Evolutionary conservation across 2,113 vertebrate species (phyloP).

Genomic region (Trichechus manatus): DNA sequence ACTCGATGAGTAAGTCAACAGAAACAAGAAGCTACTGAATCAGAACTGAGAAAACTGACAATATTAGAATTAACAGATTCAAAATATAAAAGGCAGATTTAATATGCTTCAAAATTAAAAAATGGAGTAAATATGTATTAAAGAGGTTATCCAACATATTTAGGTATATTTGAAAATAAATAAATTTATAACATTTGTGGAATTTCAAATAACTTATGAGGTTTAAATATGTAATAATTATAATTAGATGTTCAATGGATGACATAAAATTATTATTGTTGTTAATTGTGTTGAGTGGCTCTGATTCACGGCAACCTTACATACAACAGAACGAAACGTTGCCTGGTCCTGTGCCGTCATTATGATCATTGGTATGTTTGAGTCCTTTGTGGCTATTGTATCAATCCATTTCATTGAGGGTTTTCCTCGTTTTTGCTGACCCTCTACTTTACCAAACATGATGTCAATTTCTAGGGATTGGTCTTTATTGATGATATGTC

Average conservation of each 20-base stretch:
- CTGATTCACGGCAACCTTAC: no score
- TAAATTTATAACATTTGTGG: not conserved
- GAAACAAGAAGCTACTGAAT: not conserved
- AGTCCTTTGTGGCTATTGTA: not conserved
- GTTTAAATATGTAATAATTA: not conserved
- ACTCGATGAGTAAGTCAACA: not conserved
- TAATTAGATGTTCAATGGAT: not conserved
- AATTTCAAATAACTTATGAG: not conserved
- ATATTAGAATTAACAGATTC: not conserved
- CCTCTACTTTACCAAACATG: not conserved
- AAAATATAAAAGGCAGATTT: not conserved
- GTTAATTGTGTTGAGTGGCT: no score
- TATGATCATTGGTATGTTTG: not conserved
- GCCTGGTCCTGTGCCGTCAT: not conserved
- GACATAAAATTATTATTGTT: no score
- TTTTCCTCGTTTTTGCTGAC: not conserved
- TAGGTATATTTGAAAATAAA: not conserved
- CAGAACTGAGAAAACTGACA: not conserved
- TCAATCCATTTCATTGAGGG: not conserved
- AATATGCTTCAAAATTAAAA: not conserved
- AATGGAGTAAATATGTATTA: not conserved
- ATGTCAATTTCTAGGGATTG: not conserved
- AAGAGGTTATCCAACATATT: not conserved
- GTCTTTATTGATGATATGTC: no score
- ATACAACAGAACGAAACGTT: no score